Evolutionary conservation across 2,888 invertebrate species (phyloP).

Genomic region (Salpingus planirostris): DNA sequence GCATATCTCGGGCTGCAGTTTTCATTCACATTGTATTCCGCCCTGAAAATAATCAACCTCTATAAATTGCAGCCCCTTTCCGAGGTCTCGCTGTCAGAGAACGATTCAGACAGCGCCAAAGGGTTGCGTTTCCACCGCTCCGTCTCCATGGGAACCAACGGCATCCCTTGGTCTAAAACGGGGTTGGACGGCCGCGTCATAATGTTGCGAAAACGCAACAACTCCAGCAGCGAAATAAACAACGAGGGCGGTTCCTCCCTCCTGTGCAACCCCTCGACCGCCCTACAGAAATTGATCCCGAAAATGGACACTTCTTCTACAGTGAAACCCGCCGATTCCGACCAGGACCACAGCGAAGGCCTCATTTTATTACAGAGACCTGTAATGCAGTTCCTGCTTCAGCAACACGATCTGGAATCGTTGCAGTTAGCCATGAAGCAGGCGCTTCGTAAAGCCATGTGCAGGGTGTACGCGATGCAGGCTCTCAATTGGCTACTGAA

Average conservation of each 20-base stretch:
- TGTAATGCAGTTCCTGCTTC: constrained; percentile 78
- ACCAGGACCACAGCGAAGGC: constrained; percentile 41
- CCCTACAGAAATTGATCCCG: constrained; percentile 71
- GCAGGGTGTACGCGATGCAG: constrained; percentile 83
- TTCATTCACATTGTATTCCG: neutral
- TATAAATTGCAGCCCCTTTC: constrained; percentile 43
- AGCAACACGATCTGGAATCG: constrained; percentile 76
- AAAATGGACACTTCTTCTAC: constrained; percentile 51
- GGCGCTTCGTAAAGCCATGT: constrained; percentile 68
- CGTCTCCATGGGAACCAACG: constrained; percentile 73
- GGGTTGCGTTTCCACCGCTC: constrained; percentile 70
- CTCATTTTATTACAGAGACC: constrained; percentile 65
- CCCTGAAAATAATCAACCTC: neutral
- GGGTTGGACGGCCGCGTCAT: constrained; percentile 50
- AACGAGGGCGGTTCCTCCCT: constrained; percentile 66
- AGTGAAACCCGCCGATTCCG: constrained; percentile 36
- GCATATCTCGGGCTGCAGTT: too few relatives aligned
- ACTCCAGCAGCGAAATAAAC: constrained; percentile 58
- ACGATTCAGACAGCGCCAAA: constrained; percentile 45
- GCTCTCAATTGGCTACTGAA: constrained; percentile 92
- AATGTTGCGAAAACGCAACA: constrained; percentile 58
- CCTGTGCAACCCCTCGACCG: constrained; percentile 82
- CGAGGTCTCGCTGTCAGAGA: constrained; percentile 47
- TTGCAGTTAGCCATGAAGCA: constrained; percentile 82
- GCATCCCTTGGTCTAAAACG: constrained; percentile 51